These are phyloP conservation scores for Schizothorax lantsangensis DNA, from an alignment of 2,797 vertebrate genomes.

Conservation along the genomic window DNA sequence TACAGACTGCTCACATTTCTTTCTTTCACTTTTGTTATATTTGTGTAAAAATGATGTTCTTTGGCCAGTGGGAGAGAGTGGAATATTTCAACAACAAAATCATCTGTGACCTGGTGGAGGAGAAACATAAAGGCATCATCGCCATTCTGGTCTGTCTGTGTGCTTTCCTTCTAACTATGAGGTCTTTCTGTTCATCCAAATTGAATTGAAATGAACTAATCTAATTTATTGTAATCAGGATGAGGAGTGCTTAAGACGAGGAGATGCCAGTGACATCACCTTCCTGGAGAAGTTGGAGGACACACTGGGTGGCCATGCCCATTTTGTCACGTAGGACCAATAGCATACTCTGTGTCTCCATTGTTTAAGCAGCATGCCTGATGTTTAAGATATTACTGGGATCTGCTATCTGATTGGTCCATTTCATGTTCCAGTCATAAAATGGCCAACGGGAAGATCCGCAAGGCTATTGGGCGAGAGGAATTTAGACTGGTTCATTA, in stretches of 20 bases:
- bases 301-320: conserved; percentile 88
- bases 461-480: conserved; percentile 89
- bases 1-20: not conserved
- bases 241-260: conserved; percentile 94
- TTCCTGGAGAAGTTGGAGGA: conserved; percentile 96
- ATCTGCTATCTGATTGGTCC: conserved; percentile 12
- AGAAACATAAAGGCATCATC: conserved; percentile 98
- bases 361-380: not conserved
- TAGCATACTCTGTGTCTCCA: not conserved
- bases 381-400: not conserved
- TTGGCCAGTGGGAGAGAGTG: conserved; percentile 92
- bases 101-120: conserved; percentile 97
- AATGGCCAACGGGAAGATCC: conserved; percentile 91
- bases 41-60: not conserved
- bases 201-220: not conserved
- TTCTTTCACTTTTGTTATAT: not conserved
- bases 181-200: not conserved
- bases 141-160: conserved; percentile 86
- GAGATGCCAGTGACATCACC: conserved; percentile 90
- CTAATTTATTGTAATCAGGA: conserved; percentile 78
- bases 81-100: conserved; percentile 99
- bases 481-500: conserved; percentile 96
- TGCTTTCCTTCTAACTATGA: not conserved
- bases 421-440: conserved; percentile 85
- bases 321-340: conserved; percentile 92